Conservation (phyloP, 2,888 invertebrate species). For the Plebejus argus region DNA sequence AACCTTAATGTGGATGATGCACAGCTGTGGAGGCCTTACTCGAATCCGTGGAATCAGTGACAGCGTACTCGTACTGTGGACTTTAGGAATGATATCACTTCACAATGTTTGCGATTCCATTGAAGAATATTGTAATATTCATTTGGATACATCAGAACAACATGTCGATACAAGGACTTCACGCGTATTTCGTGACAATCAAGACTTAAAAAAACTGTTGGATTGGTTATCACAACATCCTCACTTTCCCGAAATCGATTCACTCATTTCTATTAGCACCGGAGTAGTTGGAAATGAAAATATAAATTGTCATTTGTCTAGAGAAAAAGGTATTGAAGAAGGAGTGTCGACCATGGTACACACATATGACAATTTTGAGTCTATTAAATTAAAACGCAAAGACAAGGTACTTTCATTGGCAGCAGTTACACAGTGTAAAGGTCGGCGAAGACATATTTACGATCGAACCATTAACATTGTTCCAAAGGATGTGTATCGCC, state of each 20-base stretch:
- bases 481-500: background rate
- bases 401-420: background rate
- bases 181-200: background rate
- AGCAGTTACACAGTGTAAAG: background rate
- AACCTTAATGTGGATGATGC: background rate
- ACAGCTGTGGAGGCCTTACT: background rate
- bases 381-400: background rate
- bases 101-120: background rate
- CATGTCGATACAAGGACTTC: background rate
- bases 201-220: background rate
- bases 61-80: background rate
- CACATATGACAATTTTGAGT: background rate
- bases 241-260: background rate
- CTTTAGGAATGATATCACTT: background rate
- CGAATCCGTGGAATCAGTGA: background rate
- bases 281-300: background rate
- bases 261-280: background rate
- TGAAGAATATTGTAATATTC: background rate
- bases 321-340: background rate
- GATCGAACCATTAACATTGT: constrained; percentile 26
- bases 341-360: background rate
- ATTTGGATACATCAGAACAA: background rate
- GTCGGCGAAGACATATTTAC: background rate
- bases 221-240: background rate
- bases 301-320: background rate